These are phyloP conservation scores for Melipona bicolor DNA, from an alignment of 2,888 invertebrate genomes.

Conservation along the genomic window DNA sequence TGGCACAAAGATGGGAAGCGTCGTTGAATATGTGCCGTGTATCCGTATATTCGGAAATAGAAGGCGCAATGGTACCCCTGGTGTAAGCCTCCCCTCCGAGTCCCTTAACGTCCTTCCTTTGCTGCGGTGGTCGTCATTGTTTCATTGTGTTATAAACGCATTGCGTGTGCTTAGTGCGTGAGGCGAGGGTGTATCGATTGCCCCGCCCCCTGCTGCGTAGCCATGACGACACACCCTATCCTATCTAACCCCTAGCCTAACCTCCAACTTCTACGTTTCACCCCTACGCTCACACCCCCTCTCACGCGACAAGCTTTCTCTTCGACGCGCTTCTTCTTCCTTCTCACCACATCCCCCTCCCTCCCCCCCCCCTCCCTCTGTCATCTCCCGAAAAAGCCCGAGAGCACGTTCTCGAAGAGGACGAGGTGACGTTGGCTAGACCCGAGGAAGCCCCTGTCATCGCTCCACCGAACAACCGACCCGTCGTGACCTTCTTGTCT, in stretches of 20 bases:
- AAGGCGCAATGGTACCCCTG: conserved; percentile 74
- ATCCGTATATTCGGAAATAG: conserved; percentile 69
- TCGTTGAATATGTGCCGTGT: conserved; percentile 9
- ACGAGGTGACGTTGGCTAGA: conserved; percentile 53
- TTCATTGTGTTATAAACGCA: conserved; percentile 81
- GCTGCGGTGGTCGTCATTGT: conserved; percentile 79
- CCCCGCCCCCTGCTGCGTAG: conserved; percentile 87
- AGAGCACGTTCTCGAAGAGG: conserved; percentile 53
- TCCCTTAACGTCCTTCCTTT: conserved; percentile 60
- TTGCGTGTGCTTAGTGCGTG: conserved; percentile 84
- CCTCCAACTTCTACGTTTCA: conserved; percentile 77
- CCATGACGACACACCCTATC: conserved; percentile 85
- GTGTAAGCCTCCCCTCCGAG: conserved; percentile 42
- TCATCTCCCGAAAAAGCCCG: conserved; percentile 34
- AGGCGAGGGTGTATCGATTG: conserved; percentile 91
- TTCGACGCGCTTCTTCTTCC: conserved; percentile 24
- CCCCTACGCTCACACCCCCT: conserved; percentile 45
- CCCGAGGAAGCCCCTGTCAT: conserved; percentile 62
- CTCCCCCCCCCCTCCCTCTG: not conserved
- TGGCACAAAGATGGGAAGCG: conserved; percentile 44
- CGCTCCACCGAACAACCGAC: conserved; percentile 61
- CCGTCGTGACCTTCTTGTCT: conserved; percentile 63
- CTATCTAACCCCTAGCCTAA: conserved; percentile 81
- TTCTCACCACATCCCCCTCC: conserved; percentile 1
- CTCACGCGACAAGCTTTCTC: conserved; percentile 39